Evolutionary conservation across 2,888 invertebrate species (phyloP), one percentile per base, ranked within the genome.

Genomic region (Sericinus montela): DNA sequence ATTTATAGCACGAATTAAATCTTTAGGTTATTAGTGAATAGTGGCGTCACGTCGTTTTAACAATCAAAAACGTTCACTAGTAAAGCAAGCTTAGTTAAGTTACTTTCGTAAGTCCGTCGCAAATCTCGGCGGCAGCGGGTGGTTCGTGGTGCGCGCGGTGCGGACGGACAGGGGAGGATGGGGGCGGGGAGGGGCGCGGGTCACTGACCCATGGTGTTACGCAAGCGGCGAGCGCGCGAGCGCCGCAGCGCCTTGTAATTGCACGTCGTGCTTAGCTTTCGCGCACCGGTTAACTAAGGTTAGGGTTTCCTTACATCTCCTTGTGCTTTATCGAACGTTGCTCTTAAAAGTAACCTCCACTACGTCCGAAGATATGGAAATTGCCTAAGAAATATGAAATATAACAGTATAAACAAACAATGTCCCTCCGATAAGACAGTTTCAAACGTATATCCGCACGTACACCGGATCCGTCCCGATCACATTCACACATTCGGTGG

Each of bases 141-240:
- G 40, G 4, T 36, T 37, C 14, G 42, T 37, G 37, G 30, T 29
- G 43, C n/a, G 39, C 34, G 14, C n/a, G 32, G 29, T 29, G 29
- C 10, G 36, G 48, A 45, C 42, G 51, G 49, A 48, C 49, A 55
- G 53, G 11, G 29, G 53, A 43, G 61, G 44, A 52, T 54, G 51
- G 59, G 38, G 19, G 53, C 44, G 61, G 44, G 52, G 55, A 51
- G 59, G 38, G 55, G 56, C 55, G 23, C 32, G 52, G 62, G 55
- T 61, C 60, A 51, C 32, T 48, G 60, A 55, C 59, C 62, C 51
- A 48, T 13, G 13, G 35, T 51, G 55, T 65, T 65, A 62, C 60
- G 63, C 62, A 65, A 65, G 58, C 55, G 10, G 9, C 11, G 25
- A 5, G 34, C 16, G 32, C 34, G 23, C 34, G 14, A 10, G 15